Conservation (phyloP, 2,797 vertebrate species). For the Onychomys leucogaster region DNA sequence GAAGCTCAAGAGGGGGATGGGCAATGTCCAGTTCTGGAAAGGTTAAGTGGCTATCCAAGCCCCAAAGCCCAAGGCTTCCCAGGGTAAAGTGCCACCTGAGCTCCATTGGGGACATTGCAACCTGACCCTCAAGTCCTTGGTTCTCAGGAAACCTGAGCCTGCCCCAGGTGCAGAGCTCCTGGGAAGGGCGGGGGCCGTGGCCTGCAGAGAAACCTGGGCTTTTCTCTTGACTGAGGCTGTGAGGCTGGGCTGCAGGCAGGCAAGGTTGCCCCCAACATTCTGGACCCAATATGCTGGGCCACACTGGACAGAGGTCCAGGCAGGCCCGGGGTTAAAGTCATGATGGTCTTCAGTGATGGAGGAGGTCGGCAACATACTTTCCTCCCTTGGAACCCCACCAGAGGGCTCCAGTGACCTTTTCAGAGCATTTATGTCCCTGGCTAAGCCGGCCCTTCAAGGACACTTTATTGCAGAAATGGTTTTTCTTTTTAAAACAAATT, state of each 20-base stretch:
- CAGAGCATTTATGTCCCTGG: background rate
- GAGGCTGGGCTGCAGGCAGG: background rate
- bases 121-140: constrained; percentile 16
- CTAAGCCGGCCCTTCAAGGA: background rate
- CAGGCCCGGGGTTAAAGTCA: background rate
- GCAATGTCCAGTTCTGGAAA: background rate
- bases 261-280: background rate
- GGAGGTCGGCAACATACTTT: background rate
- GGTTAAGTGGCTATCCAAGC: constrained; percentile 23
- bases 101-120: background rate
- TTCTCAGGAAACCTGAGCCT: constrained; percentile 66
- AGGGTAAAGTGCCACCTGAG: constrained; percentile 15
- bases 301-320: background rate
- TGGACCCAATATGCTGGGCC: background rate
- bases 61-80: background rate
- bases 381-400: background rate
- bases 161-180: constrained; percentile 40
- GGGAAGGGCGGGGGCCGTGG: background rate
- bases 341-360: background rate
- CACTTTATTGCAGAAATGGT: background rate
- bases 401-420: background rate
- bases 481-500: background rate
- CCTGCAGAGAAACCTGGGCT: background rate
- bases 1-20: background rate
- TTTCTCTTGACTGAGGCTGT: background rate